Percentiles rank a stretch among this genome's conserved stretches.
These are phyloP conservation scores for Corydoras sp. DNA, from an alignment of 2,113 vertebrate genomes.

Conservation along the genomic window DNA sequence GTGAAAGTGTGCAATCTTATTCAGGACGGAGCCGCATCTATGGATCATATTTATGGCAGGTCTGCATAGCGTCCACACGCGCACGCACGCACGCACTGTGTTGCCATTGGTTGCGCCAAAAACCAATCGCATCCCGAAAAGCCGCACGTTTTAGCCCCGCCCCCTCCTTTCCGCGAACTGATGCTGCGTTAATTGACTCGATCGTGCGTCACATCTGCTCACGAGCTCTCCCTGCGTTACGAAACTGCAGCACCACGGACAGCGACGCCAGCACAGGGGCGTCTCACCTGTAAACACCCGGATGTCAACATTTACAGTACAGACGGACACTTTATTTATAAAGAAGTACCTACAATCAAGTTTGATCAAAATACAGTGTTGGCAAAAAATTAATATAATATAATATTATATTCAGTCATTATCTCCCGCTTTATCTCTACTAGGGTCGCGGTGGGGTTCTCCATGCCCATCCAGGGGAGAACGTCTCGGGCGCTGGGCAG, in stretches of 20 bases:
- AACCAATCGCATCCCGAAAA: constrained; percentile 10
- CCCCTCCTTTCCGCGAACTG: constrained; percentile 14
- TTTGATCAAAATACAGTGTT: no score
- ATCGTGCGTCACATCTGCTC: constrained; percentile 18
- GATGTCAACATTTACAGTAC: no score
- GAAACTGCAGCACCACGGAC: constrained; percentile 24
- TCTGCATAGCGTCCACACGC: constrained; percentile 6
- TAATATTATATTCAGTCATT: no score
- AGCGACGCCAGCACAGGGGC: constrained; percentile 1
- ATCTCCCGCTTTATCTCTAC: no score
- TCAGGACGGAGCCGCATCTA: neutral
- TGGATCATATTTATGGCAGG: constrained; percentile 12
- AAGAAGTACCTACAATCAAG: no score
- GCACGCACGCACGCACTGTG: neutral
- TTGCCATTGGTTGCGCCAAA: constrained; percentile 13
- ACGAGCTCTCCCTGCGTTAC: neutral
- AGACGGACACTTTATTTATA: no score
- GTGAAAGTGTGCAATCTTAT: no score
- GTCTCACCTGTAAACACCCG: no score
- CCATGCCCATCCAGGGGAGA: no score
- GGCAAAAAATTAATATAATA: no score
- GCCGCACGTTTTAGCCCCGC: constrained; percentile 22
- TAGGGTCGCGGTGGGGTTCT: no score
- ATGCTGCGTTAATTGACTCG: neutral
- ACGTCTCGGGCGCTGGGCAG: no score